phyloP scores from a whole-genome alignment of 1,140 invertebrate genomes.

The Leptonema lineaticorne region DNA sequence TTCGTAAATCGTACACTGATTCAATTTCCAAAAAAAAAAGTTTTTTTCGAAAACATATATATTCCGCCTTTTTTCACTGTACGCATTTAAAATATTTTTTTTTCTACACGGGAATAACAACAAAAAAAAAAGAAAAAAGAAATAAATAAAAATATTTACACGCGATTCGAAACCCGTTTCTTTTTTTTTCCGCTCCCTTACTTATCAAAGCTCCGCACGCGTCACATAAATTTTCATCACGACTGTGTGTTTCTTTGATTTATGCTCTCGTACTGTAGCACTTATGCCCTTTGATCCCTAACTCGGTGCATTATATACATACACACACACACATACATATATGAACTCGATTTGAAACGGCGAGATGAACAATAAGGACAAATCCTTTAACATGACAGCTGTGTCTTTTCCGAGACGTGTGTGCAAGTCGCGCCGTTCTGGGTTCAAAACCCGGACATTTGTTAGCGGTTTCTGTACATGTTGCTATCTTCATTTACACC shows the following conservation, averaged over 20 bases:
- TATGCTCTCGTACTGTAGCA: background rate
- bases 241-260: background rate
- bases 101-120: too few species aligned
- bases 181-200: background rate
- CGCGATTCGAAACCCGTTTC: too few species aligned
- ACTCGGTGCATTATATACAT: background rate
- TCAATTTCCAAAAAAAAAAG: too few species aligned
- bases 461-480: background rate
- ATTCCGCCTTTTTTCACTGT: too few species aligned
- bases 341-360: background rate
- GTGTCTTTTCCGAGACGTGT: background rate
- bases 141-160: too few species aligned
- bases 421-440: background rate
- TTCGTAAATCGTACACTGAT: too few species aligned
- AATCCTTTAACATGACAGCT: background rate
- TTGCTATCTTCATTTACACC: background rate
- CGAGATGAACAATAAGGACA: background rate
- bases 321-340: background rate
- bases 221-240: conserved; percentile 9
- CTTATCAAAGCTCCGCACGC: background rate
- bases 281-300: background rate
- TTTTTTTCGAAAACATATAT: too few species aligned
- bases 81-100: too few species aligned
- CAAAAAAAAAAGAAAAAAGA: too few species aligned
- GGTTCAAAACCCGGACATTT: background rate